These are phyloP conservation scores for Drosophila teissieri DNA, from an alignment of 1,140 invertebrate species.

Conservation along the genomic window DNA sequence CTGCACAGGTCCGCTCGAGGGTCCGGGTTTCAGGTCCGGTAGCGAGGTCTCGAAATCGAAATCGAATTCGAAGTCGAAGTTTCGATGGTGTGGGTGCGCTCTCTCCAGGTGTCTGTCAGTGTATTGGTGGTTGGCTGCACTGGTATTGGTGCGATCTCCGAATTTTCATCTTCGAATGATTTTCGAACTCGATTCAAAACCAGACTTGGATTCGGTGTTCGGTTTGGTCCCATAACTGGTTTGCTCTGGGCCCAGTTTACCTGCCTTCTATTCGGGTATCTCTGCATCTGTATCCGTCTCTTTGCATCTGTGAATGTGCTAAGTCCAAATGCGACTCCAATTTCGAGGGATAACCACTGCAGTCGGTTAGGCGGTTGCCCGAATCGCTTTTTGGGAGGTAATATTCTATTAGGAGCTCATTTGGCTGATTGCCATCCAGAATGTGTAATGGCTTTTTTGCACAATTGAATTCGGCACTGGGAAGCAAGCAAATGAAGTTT, in stretches of 20 bases:
- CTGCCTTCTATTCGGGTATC: constrained; percentile 46
- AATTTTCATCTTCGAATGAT: constrained; percentile 64
- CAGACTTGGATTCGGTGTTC: constrained; percentile 68
- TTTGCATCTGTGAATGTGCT: constrained; percentile 12
- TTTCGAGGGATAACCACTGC: constrained; percentile 44
- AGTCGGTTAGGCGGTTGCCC: constrained; percentile 50
- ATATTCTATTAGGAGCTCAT: constrained; percentile 84
- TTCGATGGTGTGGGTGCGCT: constrained; percentile 48
- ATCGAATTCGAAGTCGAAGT: constrained; percentile 66
- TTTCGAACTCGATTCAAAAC: constrained; percentile 61
- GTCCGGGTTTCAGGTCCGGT: constrained; percentile 35
- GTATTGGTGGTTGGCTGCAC: constrained; percentile 40
- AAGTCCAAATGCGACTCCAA: constrained; percentile 33
- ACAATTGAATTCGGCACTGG: constrained; percentile 41
- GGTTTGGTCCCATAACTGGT: constrained; percentile 49
- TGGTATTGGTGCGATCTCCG: constrained; percentile 73
- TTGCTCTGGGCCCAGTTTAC: constrained; percentile 54
- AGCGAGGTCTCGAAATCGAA: constrained; percentile 50
- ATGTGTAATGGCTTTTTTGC: constrained; percentile 51
- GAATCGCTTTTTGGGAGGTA: constrained; percentile 76
- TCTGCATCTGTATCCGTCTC: constrained; percentile 32
- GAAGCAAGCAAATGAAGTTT: constrained; percentile 43
- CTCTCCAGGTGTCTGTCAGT: constrained; percentile 29
- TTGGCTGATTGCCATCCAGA: constrained; percentile 82
- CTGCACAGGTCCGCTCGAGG: constrained; percentile 42